A percentile compares a stretch with the other conserved stretches of the same genome.
phyloP scores from a whole-genome alignment of 2,797 vertebrate genomes.

The Podarcis lilfordi region DNA sequence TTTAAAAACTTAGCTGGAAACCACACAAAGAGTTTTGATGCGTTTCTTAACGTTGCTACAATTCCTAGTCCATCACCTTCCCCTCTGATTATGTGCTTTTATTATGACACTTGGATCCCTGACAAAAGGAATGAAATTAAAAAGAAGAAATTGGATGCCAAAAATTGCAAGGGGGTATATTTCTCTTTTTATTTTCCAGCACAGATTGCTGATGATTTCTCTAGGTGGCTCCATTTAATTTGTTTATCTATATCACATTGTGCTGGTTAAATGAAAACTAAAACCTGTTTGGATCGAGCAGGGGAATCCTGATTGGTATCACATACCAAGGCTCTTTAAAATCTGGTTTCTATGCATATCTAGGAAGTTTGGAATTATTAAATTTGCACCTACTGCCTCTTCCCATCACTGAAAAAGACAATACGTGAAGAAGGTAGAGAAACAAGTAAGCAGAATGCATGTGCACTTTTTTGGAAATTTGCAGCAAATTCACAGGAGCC shows the following conservation, averaged over 20 bases:
- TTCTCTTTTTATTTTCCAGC: constrained; percentile 2
- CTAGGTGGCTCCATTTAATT: constrained; percentile 61
- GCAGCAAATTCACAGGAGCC: constrained; percentile 14
- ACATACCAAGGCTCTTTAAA: neutral
- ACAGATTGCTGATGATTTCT: constrained; percentile 41
- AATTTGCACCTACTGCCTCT: constrained; percentile 38
- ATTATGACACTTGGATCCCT: constrained; percentile 21
- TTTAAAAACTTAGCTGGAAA: no score
- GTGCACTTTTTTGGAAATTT: neutral
- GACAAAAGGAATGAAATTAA: constrained; percentile 11
- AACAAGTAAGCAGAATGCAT: neutral
- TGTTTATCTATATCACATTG: constrained; percentile 41
- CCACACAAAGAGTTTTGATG: neutral
- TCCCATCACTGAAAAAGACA: constrained; percentile 40
- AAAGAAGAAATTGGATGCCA: neutral
- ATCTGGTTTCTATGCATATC: neutral
- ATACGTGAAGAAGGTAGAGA: constrained; percentile 8
- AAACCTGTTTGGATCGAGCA: constrained; percentile 35
- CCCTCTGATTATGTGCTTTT: constrained; percentile 2
- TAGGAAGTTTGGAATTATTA: constrained; percentile 49
- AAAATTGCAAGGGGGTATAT: neutral
- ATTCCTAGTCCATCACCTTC: neutral
- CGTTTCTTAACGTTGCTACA: neutral
- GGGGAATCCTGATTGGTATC: constrained; percentile 52
- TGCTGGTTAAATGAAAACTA: constrained; percentile 51